Evolutionary conservation across 2,888 invertebrate species (phyloP).

Genomic region (Apodemia zela): DNA sequence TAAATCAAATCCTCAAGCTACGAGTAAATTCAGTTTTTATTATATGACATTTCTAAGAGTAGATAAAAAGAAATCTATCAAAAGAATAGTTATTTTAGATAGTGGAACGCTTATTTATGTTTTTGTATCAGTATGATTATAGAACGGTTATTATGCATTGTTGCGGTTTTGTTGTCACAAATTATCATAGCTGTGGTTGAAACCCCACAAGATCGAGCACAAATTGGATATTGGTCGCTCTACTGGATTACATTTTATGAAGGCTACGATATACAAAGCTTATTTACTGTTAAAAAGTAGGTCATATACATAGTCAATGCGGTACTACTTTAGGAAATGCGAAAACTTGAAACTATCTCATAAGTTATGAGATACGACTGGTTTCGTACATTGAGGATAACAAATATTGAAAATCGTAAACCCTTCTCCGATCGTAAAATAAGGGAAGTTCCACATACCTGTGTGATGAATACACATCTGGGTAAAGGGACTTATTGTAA

Average conservation of each 20-base stretch:
- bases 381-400: constrained; percentile 32
- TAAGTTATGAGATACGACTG: constrained; percentile 31
- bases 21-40: not conserved
- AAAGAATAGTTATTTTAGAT: not conserved
- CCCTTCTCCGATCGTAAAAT: constrained; percentile 55
- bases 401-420: constrained; percentile 73
- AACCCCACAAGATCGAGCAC: constrained; percentile 60
- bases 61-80: not conserved
- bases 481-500: constrained; percentile 10
- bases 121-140: constrained; percentile 3
- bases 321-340: constrained; percentile 22
- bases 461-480: constrained; percentile 24
- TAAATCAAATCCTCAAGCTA: not conserved
- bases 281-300: constrained; percentile 38
- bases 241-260: constrained; percentile 67
- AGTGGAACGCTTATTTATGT: not conserved
- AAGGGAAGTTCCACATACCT: constrained; percentile 50
- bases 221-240: constrained; percentile 72
- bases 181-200: constrained; percentile 69
- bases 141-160: constrained; percentile 43
- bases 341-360: constrained; percentile 31
- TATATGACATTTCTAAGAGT: not conserved
- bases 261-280: constrained; percentile 41
- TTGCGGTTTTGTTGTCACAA: constrained; percentile 63
- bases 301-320: constrained; percentile 36